These are phyloP conservation scores for Thalassarche chlororhynchos DNA, from an alignment of 2,113 vertebrate genomes.

Conservation along the genomic window DNA sequence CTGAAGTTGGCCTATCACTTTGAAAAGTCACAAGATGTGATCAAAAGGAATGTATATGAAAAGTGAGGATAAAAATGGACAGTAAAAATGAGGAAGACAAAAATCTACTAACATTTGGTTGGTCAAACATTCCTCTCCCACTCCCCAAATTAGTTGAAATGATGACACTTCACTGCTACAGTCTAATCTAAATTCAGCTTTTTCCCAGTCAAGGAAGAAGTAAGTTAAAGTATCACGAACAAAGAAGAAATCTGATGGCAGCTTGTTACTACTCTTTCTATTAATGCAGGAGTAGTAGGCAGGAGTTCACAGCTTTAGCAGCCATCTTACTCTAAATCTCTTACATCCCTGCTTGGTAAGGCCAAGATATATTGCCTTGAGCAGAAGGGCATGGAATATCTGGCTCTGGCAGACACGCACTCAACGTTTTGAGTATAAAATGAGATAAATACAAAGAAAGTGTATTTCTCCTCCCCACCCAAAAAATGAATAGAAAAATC, in stretches of 20 bases:
- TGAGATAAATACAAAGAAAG: not conserved
- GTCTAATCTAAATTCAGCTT: not conserved
- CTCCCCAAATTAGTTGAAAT: not conserved
- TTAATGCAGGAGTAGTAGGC: not conserved
- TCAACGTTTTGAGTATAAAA: not conserved
- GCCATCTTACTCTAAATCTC: not conserved
- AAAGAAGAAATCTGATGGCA: not conserved
- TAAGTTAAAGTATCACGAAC: not conserved
- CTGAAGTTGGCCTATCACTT: not conserved
- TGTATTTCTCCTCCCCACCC: accelerated
- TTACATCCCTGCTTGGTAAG: not conserved
- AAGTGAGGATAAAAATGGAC: not conserved
- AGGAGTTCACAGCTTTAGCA: not conserved
- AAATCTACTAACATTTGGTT: not conserved
- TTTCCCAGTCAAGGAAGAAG: not conserved
- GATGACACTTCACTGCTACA: not conserved
- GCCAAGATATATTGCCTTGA: not conserved
- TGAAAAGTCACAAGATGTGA: not conserved
- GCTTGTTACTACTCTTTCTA: not conserved
- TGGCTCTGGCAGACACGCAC: not conserved
- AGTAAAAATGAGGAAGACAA: not conserved
- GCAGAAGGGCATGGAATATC: not conserved
- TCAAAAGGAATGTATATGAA: not conserved
- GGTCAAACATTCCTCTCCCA: not conserved
- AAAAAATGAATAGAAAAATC: not conserved